Percentiles rank a stretch among this genome's conserved stretches.
These are phyloP conservation scores for Chironomus riparius DNA, from an alignment of 2,888 invertebrate genomes.

Conservation along the genomic window DNA sequence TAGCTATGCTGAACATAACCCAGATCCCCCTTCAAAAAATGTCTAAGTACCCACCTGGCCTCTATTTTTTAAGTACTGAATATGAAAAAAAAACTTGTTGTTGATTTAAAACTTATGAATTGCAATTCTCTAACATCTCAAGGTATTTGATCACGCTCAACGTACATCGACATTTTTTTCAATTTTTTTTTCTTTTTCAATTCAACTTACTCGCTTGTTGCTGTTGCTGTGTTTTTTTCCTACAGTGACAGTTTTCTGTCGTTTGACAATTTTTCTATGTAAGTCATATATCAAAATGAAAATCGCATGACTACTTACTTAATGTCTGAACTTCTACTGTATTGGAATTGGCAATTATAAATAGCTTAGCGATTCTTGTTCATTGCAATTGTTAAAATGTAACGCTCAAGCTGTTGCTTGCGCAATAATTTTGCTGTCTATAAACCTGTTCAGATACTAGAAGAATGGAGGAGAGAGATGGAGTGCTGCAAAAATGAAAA, in stretches of 20 bases:
- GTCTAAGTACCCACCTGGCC: no score
- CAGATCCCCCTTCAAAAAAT: no score
- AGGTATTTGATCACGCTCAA: constrained; percentile 17
- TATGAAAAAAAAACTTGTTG: background rate
- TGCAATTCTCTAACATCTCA: constrained; percentile 10
- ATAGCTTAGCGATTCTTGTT: constrained; percentile 16
- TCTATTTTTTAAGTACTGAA: background rate
- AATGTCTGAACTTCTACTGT: background rate
- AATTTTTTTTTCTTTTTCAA: background rate
- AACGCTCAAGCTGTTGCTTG: background rate
- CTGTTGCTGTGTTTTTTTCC: background rate
- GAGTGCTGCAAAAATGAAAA: background rate
- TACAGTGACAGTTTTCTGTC: background rate
- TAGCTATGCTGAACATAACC: no score
- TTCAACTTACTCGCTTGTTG: background rate
- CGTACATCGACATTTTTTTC: constrained; percentile 2
- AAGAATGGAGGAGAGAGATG: background rate
- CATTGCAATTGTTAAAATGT: constrained; percentile 25
- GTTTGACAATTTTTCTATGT: background rate
- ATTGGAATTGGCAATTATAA: constrained; percentile 23
- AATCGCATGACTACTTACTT: background rate
- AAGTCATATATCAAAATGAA: background rate
- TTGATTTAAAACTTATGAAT: constrained; percentile 4
- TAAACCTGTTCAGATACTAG: background rate
- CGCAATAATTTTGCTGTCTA: background rate